Evolutionary conservation across 2,888 invertebrate species (phyloP), one percentile per base, ranked within the genome.

Genomic region (Rhogogaster chlorosoma): DNA sequence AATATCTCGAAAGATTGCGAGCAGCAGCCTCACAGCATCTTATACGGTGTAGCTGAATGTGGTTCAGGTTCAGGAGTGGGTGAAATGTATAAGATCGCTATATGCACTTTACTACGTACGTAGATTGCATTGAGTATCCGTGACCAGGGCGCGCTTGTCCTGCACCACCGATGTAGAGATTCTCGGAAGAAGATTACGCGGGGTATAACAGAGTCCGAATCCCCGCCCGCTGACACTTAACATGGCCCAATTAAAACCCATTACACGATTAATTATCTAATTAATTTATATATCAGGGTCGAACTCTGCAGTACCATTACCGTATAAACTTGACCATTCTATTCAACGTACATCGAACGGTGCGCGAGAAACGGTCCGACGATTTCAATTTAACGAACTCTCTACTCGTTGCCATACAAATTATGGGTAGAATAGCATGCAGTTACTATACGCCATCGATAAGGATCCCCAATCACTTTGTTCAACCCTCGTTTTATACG

Each of bases 251-350:
- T 93, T 93, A 93, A 93, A 67, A 91, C 87, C 90, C 92, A 91
- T 92, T 92, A 93, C 93, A 92, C 92, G 93, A 93, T 93, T 93
- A 93, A 93, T 93, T 93, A 92, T 93, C 92, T 92, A 92, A 93
- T 93, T 93, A 93, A 93, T 93, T 93, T 92, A 93, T 93, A 91
- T 82, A 82, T 49, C 32, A 12, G 61, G 61, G 22, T 42, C 10
- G 38, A 22, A 73, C 15, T 36, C 53, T 61, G 12, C 2, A 15
- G 4, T 53, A 53, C 12, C 26, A 26, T 22, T 61, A 26, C 22
- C 0, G 4, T 61, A 61, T 22, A 26, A 10, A 61, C 26, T 12
- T 61, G 10, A n/a, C 61, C 49, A n/a, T n/a, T n/a, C n/a, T n/a
- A n/a, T n/a, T 12, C 10, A 42, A 42, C 42, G 42, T 12, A 10